Evolutionary conservation across 2,888 invertebrate genomes (phyloP).

Genomic region (Drosophila pseudotalamancana): DNA sequence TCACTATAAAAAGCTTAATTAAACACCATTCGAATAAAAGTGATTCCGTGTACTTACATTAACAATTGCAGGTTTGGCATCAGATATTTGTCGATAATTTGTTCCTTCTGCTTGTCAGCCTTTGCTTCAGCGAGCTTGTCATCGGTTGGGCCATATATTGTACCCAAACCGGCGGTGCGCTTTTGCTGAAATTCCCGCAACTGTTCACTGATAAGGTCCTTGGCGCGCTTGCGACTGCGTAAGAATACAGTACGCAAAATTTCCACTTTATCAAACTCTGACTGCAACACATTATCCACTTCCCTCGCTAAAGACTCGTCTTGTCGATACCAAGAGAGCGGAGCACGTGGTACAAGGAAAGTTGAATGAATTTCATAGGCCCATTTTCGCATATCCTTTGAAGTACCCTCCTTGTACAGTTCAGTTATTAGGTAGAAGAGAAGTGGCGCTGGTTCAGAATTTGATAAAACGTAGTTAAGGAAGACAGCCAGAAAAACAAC

Average conservation of each 20-base stretch:
- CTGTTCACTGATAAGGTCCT: slow-evolving; percentile 83
- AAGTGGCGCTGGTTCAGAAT: slow-evolving; percentile 90
- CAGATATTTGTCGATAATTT: slow-evolving; percentile 89
- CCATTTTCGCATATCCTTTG: slow-evolving; percentile 98
- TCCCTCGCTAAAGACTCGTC: slow-evolving; percentile 93
- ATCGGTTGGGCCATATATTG: slow-evolving; percentile 95
- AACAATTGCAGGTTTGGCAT: slow-evolving; percentile 89
- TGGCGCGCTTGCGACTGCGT: slow-evolving; percentile 90
- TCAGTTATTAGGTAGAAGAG: slow-evolving; percentile 95
- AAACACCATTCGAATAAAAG: background rate
- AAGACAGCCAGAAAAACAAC: slow-evolving; percentile 96
- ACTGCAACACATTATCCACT: slow-evolving; percentile 93
- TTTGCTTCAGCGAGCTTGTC: slow-evolving; percentile 91
- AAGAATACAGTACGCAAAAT: slow-evolving; percentile 94
- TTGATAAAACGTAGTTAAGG: slow-evolving; percentile 94
- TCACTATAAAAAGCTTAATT: slow-evolving; percentile 83
- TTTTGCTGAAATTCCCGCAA: slow-evolving; percentile 89
- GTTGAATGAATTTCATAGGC: slow-evolving; percentile 99
- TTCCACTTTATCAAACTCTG: slow-evolving; percentile 95
- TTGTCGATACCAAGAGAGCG: slow-evolving; percentile 83
- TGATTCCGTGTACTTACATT: slow-evolving; percentile 85
- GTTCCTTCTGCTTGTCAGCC: slow-evolving; percentile 91
- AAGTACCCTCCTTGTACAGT: slow-evolving; percentile 92
- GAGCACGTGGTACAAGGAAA: slow-evolving; percentile 94
- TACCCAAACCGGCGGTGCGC: slow-evolving; percentile 94